Evolutionary conservation across 2,888 invertebrate species (phyloP).

Genomic region (Drosophila ezoana): DNA sequence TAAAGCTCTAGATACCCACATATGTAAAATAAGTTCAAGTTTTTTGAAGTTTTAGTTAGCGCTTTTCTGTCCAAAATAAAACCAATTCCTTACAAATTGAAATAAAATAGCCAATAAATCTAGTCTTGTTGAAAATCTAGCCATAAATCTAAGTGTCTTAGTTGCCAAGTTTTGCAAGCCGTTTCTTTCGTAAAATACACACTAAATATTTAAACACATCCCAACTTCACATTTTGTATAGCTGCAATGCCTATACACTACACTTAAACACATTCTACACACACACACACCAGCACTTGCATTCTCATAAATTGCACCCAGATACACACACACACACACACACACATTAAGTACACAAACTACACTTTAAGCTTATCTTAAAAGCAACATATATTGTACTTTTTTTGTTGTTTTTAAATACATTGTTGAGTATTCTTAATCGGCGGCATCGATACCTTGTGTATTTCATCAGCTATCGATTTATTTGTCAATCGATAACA

Average conservation of each 20-base stretch:
- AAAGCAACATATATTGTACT: slow-evolving; percentile 6
- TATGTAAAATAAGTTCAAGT: slow-evolving; percentile 66
- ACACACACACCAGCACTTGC: slow-evolving; percentile 54
- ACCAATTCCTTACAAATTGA: slow-evolving; percentile 17
- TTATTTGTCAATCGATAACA: neutral
- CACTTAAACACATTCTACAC: slow-evolving; percentile 22
- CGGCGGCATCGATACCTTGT: neutral
- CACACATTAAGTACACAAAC: slow-evolving; percentile 1
- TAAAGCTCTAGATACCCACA: slow-evolving; percentile 42
- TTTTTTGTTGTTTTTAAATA: neutral
- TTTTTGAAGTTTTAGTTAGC: slow-evolving; percentile 68
- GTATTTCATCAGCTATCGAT: neutral
- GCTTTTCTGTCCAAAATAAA: slow-evolving; percentile 56
- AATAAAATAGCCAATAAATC: slow-evolving; percentile 37
- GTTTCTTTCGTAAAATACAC: slow-evolving; percentile 51
- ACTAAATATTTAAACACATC: slow-evolving; percentile 30
- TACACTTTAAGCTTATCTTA: slow-evolving; percentile 3
- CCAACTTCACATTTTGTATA: slow-evolving; percentile 45
- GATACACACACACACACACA: slow-evolving; percentile 20
- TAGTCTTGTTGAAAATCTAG: slow-evolving; percentile 58
- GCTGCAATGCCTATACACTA: slow-evolving; percentile 41
- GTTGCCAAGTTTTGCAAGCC: slow-evolving; percentile 69
- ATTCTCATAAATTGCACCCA: slow-evolving; percentile 67
- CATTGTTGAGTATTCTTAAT: slow-evolving; percentile 1
- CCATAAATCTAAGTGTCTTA: slow-evolving; percentile 68